phyloP scores from a whole-genome alignment of 2,797 vertebrate genomes.

The Hypotaenidia okinawae region DNA sequence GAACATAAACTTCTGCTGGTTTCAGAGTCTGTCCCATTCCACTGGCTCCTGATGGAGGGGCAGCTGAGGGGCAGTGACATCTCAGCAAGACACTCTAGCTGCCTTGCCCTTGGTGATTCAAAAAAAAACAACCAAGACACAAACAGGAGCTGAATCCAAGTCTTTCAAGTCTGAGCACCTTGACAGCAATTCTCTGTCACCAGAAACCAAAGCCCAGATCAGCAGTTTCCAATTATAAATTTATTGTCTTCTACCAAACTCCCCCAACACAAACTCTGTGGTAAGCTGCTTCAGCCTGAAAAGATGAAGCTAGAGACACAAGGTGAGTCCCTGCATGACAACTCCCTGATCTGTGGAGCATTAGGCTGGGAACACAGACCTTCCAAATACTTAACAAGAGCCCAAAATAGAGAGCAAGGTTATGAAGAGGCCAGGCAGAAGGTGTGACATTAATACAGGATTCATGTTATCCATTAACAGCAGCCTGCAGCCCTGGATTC shows the following conservation, averaged over 20 bases:
- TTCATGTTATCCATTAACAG: not conserved
- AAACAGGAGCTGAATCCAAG: not conserved
- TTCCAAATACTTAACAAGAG: not conserved
- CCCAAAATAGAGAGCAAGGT: constrained; percentile 18
- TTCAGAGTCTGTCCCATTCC: not conserved
- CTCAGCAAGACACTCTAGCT: not conserved
- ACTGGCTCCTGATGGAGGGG: not conserved
- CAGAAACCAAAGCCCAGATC: not conserved
- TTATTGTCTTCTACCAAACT: not conserved
- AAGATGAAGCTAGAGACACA: not conserved
- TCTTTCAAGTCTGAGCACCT: not conserved
- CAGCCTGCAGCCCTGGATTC: not conserved
- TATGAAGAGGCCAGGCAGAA: not conserved
- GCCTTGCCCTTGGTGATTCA: not conserved
- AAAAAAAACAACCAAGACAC: not conserved
- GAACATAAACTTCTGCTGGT: not conserved
- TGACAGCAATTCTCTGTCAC: not conserved
- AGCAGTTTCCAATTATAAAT: not conserved
- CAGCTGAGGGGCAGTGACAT: not conserved
- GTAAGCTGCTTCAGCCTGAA: not conserved
- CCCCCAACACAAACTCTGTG: not conserved
- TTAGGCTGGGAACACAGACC: not conserved
- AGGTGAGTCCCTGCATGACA: not conserved
- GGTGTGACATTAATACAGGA: not conserved
- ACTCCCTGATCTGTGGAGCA: not conserved